Evolutionary conservation across 2,797 vertebrate species (phyloP).

Genomic region (Sphaeramia orbicularis): DNA sequence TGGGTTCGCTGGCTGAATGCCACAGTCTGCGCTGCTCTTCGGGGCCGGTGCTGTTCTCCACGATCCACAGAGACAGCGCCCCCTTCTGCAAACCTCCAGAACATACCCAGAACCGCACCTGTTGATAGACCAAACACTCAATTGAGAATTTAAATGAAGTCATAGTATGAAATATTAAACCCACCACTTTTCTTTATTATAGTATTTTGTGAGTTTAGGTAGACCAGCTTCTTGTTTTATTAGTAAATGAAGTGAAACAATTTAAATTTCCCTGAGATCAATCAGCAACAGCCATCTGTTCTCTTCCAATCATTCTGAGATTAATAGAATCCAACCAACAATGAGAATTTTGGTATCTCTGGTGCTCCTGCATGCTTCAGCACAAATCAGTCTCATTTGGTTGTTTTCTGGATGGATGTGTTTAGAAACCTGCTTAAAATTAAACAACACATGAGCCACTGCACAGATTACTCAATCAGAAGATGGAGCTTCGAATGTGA

Average conservation of each 20-base stretch:
- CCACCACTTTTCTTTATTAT: background rate
- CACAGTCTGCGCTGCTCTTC: conserved; percentile 88
- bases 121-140: conserved; percentile 50
- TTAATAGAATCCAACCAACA: conserved; percentile 64
- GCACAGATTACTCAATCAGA: conserved; percentile 46
- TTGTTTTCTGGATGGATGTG: conserved; percentile 46
- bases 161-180: background rate
- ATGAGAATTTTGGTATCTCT: conserved; percentile 44
- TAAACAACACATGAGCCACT: conserved; percentile 30
- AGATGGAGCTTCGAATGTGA: conserved; percentile 27
- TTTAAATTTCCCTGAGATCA: conserved; percentile 47
- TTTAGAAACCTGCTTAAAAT: conserved; percentile 35
- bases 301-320: conserved; percentile 57
- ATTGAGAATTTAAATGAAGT: background rate
- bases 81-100: conserved; percentile 85
- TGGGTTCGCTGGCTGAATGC: conserved; percentile 81
- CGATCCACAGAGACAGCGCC: conserved; percentile 89
- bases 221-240: conserved; percentile 28
- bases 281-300: conserved; percentile 61
- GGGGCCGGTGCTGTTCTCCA: conserved; percentile 92
- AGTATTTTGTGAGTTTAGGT: conserved; percentile 18
- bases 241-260: conserved; percentile 22
- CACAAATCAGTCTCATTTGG: conserved; percentile 45
- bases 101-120: conserved; percentile 94
- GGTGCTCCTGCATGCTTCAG: conserved; percentile 37